Base-by-base conservation (phyloP, 2,888 invertebrate genomes). In the Acanthacorydalis orientalis region DNA sequence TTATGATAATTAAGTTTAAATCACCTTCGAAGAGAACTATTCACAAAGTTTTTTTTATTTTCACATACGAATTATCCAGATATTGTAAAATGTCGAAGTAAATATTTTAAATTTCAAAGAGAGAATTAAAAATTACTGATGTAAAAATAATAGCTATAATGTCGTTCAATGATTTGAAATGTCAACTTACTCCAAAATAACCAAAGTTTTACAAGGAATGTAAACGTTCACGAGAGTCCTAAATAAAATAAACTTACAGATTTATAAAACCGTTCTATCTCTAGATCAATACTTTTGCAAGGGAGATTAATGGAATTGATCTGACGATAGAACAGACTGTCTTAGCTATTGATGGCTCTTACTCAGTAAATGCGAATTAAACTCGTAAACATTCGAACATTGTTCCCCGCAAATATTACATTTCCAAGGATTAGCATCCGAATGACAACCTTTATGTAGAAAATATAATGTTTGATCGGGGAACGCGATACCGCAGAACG, bases 341-440 rank as follows among this genome's bases (percentile, higher is more conserved):
- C 71, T 80, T 74, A 42, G 43, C 47, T 47, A 47, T 39, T 91
- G 89, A 69, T 91, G 91, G 68, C 88, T 89, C 69, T 90, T 90
- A 69, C 91, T 91, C 56, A 92, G 73, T 64, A 92, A 75, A 75
- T 93, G 92, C 57, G 91, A 89, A 73, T 93, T 92, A 73, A 96
- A 96, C 68, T 95, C 92, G 69, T 95, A 95, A 48, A 93, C 86
- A 63, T 93, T 91, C 66, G 83, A 84, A 68, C 91, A 91, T 63
- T 87, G 84, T 65, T 91, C 89, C 44, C 95, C 95, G 67, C 96
- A 97, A 57, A 96, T 89, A 70, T 96, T 96, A 68, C 95, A 95
- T 69, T 92, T 92, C 83, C 83, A 96, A 1, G 96, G 95, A 69
- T 95, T 93, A 55, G 89, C 86, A 63, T 92, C 91, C 56, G 93